Conservation (phyloP, 2,888 invertebrate species). For the Cosmorhoe ocellata region DNA sequence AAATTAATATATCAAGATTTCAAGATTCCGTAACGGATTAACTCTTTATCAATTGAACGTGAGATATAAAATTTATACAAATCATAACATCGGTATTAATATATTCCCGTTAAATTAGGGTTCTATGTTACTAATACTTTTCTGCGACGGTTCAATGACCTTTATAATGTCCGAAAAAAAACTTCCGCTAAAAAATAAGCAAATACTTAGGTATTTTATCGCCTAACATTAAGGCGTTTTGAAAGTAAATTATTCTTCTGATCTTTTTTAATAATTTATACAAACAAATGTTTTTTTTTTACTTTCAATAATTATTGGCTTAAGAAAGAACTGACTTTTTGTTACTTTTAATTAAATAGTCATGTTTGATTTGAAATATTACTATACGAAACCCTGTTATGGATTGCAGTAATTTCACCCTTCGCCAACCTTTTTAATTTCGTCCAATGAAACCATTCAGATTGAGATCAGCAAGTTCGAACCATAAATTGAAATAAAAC, state of each 20-base stretch:
- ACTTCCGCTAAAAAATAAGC: no score
- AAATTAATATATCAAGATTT: slow-evolving; percentile 28
- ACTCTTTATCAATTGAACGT: slow-evolving; percentile 25
- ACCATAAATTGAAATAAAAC: slow-evolving; percentile 32
- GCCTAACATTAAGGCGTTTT: no score
- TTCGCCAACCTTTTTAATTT: slow-evolving; percentile 23
- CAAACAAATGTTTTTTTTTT: no score
- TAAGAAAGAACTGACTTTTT: no score
- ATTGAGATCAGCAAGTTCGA: slow-evolving; percentile 24
- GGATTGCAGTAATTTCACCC: background rate
- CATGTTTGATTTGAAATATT: no score
- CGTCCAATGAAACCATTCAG: slow-evolving; percentile 24
- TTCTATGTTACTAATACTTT: background rate
- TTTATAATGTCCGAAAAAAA: no score
- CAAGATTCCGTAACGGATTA: slow-evolving; percentile 31
- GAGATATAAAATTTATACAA: slow-evolving; percentile 27
- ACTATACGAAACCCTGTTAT: slow-evolving; percentile 17
- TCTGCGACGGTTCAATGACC: background rate
- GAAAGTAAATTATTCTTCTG: no score
- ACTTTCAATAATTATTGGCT: no score
- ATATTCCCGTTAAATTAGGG: slow-evolving; percentile 27
- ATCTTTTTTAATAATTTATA: no score
- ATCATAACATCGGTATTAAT: slow-evolving; percentile 27
- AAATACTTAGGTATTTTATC: no score
- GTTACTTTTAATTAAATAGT: no score